Evolutionary conservation across 2,888 invertebrate genomes (phyloP).

Genomic region (Nephrotoma flavescens): DNA sequence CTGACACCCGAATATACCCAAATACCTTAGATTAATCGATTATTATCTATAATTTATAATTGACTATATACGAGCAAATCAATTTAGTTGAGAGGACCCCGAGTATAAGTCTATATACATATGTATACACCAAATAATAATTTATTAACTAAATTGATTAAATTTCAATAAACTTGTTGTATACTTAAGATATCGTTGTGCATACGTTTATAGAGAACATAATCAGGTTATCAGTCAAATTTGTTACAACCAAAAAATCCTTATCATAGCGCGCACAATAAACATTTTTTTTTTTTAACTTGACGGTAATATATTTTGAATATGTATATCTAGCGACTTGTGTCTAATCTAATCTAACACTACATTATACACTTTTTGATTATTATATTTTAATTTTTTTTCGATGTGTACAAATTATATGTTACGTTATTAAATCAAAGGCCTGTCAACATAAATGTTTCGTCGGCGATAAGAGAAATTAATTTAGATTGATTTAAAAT

Average conservation of each 20-base stretch:
- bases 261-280: neutral
- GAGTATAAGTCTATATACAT: neutral
- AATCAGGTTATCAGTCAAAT: neutral
- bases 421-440: constrained; percentile 3
- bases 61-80: neutral
- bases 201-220: neutral
- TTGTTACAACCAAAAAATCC: neutral
- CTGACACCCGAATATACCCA: neutral
- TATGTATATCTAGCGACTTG: neutral
- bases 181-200: neutral
- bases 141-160: neutral
- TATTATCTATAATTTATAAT: neutral
- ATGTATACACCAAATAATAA: neutral
- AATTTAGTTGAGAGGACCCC: neutral
- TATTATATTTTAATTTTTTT: neutral
- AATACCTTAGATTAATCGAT: neutral
- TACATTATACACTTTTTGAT: neutral
- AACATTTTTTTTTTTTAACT: neutral
- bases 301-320: neutral
- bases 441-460: neutral
- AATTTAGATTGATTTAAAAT: neutral
- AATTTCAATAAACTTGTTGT: neutral
- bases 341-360: neutral
- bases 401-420: neutral
- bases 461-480: neutral